Evolutionary conservation across 2,797 vertebrate genomes (phyloP).

Genomic region (Oryzias dopingdopingensis): DNA sequence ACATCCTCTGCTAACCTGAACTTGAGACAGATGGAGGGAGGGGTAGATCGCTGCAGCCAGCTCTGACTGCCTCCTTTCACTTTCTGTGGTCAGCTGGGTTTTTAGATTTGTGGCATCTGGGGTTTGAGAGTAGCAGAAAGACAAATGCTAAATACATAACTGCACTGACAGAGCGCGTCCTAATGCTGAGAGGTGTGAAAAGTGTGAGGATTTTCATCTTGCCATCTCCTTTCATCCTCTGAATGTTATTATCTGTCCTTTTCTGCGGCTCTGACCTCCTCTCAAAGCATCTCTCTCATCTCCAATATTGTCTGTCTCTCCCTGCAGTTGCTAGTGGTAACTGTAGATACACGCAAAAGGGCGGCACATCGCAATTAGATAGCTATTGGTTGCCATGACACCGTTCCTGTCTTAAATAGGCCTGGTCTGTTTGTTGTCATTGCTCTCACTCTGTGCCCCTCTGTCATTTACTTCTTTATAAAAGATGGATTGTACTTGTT

Average conservation of each 20-base stretch:
- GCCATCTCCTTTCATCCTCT: conserved; percentile 28
- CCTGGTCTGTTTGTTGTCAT: conserved; percentile 78
- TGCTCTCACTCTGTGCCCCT: conserved; percentile 45
- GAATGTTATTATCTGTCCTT: conserved; percentile 4
- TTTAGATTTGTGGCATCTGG: conserved; percentile 48
- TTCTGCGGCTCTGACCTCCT: conserved; percentile 52
- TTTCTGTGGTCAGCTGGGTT: conserved; percentile 40
- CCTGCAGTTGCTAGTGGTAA: conserved; percentile 78
- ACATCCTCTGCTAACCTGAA: conserved; percentile 51
- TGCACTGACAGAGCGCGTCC: conserved; percentile 13
- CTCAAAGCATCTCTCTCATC: conserved; percentile 73
- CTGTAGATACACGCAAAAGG: conserved; percentile 70
- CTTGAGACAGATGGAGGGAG: conserved; percentile 44
- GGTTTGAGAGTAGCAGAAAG: conserved; percentile 34
- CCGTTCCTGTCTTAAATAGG: conserved; percentile 72
- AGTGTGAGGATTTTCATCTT: conserved; percentile 8
- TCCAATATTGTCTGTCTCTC: conserved; percentile 43
- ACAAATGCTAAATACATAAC: conserved; percentile 34
- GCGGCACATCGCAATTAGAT: conserved; percentile 77
- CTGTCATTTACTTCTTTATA: conserved; percentile 51
- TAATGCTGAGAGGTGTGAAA: conserved; percentile 17
- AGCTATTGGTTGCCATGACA: conserved; percentile 82
- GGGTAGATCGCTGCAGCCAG: conserved; percentile 41
- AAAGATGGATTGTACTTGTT: conserved; percentile 69
- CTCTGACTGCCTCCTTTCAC: conserved; percentile 52